Evolutionary conservation across 2,888 invertebrate species (phyloP).

Genomic region (Odontocerum albicorne): DNA sequence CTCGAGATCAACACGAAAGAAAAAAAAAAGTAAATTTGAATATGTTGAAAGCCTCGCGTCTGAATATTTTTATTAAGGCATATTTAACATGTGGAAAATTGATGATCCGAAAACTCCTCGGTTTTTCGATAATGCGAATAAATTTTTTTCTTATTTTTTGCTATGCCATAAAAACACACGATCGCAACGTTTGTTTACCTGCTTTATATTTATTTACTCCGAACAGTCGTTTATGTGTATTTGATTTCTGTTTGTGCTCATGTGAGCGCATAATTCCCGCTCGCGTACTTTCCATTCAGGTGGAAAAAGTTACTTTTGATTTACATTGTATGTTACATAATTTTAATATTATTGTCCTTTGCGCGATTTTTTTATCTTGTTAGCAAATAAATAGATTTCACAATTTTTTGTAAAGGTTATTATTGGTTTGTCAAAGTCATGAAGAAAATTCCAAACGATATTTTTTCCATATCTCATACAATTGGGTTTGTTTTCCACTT

Average conservation of each 20-base stretch:
- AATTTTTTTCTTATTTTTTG: conserved; percentile 6
- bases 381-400: no score
- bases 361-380: conserved; percentile 20
- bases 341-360: conserved; percentile 27
- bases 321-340: conserved; percentile 32
- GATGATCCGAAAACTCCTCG: no score
- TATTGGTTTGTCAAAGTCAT: no score
- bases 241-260: conserved; percentile 33
- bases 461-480: no score
- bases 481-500: no score
- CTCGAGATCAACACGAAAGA: no score
- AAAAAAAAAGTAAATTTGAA: no score
- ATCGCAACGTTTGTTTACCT: conserved; percentile 27
- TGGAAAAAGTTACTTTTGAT: conserved; percentile 36
- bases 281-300: conserved; percentile 28
- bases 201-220: conserved; percentile 29
- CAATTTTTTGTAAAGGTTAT: no score
- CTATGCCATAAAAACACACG: conserved; percentile 11
- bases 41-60: no score
- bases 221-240: conserved; percentile 30
- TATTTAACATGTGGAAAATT: no score
- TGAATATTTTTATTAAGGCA: no score
- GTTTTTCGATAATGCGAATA: conserved; percentile 3
- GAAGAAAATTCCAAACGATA: no score
- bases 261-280: conserved; percentile 27